phyloP scores from a whole-genome alignment of 2,888 invertebrate genomes.

The Pterostichus niger region DNA sequence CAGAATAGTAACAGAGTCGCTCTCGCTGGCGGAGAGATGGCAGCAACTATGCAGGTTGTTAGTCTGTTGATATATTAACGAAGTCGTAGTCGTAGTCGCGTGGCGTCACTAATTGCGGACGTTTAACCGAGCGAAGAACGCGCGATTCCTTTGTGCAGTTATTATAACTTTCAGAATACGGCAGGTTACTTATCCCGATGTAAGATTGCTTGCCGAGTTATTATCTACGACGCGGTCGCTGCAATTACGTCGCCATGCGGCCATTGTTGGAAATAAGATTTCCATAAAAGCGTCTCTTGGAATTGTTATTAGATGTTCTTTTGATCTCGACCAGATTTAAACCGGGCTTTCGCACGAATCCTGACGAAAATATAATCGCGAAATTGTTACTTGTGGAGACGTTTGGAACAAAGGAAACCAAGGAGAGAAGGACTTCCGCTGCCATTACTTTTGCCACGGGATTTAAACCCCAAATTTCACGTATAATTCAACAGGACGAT shows the following conservation, averaged over 20 bases:
- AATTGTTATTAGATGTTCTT: constrained; percentile 67
- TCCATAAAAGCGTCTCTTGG: constrained; percentile 64
- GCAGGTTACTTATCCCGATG: constrained; percentile 43
- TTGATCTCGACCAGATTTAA: constrained; percentile 65
- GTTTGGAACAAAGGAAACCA: constrained; percentile 63
- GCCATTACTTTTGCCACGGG: constrained; percentile 44
- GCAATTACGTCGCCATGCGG: constrained; percentile 57
- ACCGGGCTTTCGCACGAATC: constrained; percentile 57
- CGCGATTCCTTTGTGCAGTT: constrained; percentile 62
- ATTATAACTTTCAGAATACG: constrained; percentile 62
- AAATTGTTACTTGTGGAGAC: constrained; percentile 58
- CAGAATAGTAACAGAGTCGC: background rate
- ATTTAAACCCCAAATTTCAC: constrained; percentile 34
- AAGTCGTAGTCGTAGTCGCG: constrained; percentile 28
- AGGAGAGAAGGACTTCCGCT: constrained; percentile 50
- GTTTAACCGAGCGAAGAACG: constrained; percentile 53
- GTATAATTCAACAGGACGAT: background rate
- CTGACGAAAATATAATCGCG: constrained; percentile 63
- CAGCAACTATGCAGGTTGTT: constrained; percentile 49
- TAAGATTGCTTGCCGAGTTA: constrained; percentile 58
- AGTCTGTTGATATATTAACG: constrained; percentile 64
- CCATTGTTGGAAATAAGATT: constrained; percentile 67
- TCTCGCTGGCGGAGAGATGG: background rate
- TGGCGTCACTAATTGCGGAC: constrained; percentile 63
- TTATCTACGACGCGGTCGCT: constrained; percentile 61